These are phyloP conservation scores for Malurus elegans DNA, from an alignment of 2,113 vertebrate genomes.

Conservation along the genomic window DNA sequence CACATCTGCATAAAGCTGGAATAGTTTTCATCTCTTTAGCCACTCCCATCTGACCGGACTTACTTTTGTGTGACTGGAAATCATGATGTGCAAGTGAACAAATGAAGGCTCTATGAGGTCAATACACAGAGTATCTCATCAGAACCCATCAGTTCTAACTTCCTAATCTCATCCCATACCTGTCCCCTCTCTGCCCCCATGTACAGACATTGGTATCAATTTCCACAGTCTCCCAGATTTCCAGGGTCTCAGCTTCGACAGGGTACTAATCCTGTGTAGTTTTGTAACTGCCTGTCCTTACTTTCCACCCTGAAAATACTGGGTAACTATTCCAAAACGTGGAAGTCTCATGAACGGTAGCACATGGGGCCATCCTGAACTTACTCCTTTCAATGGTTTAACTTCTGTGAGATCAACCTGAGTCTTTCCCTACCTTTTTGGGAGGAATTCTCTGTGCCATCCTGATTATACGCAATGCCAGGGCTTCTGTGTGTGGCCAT, in stretches of 20 bases:
- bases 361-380: not conserved
- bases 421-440: not conserved
- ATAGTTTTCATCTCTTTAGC: not conserved
- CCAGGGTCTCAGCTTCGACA: not conserved
- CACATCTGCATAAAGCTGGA: not conserved
- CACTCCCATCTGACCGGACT: not conserved
- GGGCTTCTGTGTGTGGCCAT: not conserved
- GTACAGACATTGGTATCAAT: not conserved
- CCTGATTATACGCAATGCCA: not conserved
- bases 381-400: not conserved
- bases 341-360: not conserved
- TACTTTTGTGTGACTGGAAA: not conserved
- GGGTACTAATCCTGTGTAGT: not conserved
- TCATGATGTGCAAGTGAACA: not conserved
- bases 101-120: not conserved
- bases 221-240: not conserved
- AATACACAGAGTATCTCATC: not conserved
- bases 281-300: not conserved
- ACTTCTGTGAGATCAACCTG: not conserved
- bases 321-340: not conserved
- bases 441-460: not conserved
- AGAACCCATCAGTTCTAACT: not conserved
- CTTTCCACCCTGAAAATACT: not conserved
- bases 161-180: not conserved
- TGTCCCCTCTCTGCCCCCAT: rapidly evolving